Evolutionary conservation across 2,113 vertebrate genomes (phyloP).

Genomic region (Balaeniceps rex): DNA sequence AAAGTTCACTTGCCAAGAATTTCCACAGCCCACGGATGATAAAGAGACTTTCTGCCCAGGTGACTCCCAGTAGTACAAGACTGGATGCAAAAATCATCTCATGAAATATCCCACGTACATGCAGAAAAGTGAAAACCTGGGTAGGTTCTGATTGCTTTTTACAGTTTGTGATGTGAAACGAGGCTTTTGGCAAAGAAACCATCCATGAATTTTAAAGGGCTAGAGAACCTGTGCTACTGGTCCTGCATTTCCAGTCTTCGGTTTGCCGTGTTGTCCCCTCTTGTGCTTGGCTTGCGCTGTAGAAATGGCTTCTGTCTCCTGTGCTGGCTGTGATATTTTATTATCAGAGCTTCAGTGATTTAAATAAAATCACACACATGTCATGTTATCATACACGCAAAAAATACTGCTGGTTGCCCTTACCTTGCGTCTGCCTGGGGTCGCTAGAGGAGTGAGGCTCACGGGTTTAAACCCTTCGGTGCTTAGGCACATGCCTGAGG

Average conservation of each 20-base stretch:
- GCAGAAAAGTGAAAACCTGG: background rate
- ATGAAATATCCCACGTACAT: fast-evolving
- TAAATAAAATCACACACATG: background rate
- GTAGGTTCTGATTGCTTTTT: background rate
- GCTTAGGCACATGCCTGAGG: background rate
- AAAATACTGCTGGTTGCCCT: background rate
- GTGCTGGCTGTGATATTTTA: background rate
- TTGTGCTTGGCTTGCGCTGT: background rate
- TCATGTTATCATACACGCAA: fast-evolving
- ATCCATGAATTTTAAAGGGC: background rate
- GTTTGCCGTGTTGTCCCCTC: fast-evolving
- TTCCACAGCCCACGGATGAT: background rate
- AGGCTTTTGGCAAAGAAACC: background rate
- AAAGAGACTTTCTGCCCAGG: background rate
- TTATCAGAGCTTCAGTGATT: background rate
- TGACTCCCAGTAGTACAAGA: background rate
- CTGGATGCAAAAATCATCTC: background rate
- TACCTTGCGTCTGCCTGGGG: background rate
- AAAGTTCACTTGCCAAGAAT: background rate
- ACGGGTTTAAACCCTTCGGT: fast-evolving
- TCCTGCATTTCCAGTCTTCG: background rate
- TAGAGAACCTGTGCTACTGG: background rate
- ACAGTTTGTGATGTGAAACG: background rate
- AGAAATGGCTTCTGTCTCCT: background rate
- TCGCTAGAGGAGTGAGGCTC: background rate